These are phyloP conservation scores for Choloepus hoffmanni DNA, from an alignment of 2,113 vertebrate species.

Conservation along the genomic window DNA sequence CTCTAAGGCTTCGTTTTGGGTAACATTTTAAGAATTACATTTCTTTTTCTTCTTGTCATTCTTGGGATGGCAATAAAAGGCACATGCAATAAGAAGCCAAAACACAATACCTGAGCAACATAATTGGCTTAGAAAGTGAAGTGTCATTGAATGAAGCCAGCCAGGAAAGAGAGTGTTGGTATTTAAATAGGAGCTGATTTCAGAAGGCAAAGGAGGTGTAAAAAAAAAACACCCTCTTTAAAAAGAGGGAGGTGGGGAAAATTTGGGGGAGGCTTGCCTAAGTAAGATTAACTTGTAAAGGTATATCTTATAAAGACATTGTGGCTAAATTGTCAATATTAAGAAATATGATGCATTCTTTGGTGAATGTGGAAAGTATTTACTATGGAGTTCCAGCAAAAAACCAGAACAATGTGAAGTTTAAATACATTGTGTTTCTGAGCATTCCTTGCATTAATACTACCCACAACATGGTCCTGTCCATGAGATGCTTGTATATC, in stretches of 20 bases:
- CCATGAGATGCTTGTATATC: not conserved
- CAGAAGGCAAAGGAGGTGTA: not conserved
- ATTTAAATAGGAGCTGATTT: not conserved
- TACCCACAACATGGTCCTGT: conserved; percentile 2
- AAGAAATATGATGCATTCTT: not conserved
- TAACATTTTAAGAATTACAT: not conserved
- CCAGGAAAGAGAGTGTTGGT: not conserved
- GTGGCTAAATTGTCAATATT: not conserved
- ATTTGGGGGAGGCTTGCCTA: not conserved
- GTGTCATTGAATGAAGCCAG: not conserved
- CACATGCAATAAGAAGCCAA: not conserved
- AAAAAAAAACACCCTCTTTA: not conserved
- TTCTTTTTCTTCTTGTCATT: conserved; percentile 47
- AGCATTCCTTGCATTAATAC: not conserved
- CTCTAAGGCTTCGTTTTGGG: not conserved
- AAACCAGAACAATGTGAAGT: not conserved
- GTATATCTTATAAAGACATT: not conserved
- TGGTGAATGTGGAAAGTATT: not conserved
- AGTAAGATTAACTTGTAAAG: conserved; percentile 25
- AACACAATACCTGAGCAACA: not conserved
- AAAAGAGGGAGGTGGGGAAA: accelerated
- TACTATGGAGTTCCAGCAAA: not conserved
- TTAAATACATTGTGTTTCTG: conserved; percentile 20
- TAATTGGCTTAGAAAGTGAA: not conserved
- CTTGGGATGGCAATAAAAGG: not conserved